phyloP scores from a whole-genome alignment of 2,797 vertebrate species.

The Petrocephalus schoutedeni region DNA sequence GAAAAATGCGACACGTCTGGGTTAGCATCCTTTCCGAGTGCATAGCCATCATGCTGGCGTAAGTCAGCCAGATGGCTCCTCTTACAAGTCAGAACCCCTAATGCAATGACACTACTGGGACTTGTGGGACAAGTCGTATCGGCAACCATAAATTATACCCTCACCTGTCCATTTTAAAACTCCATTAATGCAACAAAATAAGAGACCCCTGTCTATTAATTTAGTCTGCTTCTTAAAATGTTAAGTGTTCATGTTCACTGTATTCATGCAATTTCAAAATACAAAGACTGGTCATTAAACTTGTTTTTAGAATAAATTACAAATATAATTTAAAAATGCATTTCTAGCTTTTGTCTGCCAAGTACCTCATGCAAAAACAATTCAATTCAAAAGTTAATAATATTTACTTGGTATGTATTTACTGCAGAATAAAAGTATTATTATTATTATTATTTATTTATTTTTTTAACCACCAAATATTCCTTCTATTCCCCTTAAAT shows the following conservation, averaged over 20 bases:
- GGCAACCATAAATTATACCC: background rate
- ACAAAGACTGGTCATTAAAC: background rate
- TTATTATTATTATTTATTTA: background rate
- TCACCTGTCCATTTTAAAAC: background rate
- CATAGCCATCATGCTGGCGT: background rate
- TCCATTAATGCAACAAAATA: background rate
- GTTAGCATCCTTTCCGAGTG: background rate
- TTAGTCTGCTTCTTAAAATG: background rate
- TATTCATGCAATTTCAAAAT: background rate
- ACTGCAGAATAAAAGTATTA: background rate
- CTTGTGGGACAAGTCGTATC: background rate
- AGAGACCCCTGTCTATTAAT: background rate
- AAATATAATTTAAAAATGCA: background rate
- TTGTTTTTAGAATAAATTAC: background rate
- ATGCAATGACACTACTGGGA: conserved; percentile 10
- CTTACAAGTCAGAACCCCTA: conserved; percentile 11
- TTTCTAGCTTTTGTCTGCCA: background rate
- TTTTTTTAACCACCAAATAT: background rate
- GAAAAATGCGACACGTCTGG: background rate
- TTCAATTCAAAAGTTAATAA: background rate
- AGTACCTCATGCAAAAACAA: background rate
- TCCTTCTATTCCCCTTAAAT: background rate
- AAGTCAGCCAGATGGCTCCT: conserved; percentile 14
- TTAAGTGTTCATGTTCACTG: background rate
- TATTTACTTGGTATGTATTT: background rate